Evolutionary conservation across 2,797 vertebrate genomes (phyloP).

Genomic region (Melanotaenia maccullochi): DNA sequence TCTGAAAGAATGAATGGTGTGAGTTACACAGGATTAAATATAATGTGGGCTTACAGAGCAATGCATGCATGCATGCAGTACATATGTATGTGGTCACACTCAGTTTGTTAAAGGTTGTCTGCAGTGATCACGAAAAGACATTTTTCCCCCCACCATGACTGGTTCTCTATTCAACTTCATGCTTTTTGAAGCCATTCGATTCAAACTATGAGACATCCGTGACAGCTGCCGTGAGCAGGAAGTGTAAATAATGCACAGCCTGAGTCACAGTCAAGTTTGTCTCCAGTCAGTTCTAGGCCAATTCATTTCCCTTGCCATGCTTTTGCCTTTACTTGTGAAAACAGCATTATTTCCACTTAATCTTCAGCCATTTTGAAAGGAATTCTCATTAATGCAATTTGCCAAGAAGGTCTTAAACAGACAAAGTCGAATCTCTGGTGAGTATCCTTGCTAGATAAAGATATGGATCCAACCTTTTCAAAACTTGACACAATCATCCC

Average conservation of each 20-base stretch:
- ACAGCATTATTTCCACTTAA: conserved; percentile 46
- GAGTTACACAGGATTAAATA: neutral
- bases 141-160: conserved; percentile 14
- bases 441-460: conserved; percentile 62
- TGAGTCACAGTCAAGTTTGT: conserved; percentile 60
- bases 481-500: conserved; percentile 64
- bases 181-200: conserved; percentile 67
- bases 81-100: conserved; percentile 24
- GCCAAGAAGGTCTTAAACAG: conserved; percentile 43
- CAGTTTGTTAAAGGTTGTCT: conserved; percentile 26
- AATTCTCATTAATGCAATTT: conserved; percentile 60
- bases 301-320: conserved; percentile 55
- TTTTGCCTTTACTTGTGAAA: conserved; percentile 41
- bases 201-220: conserved; percentile 61
- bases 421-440: conserved; percentile 37
- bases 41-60: neutral
- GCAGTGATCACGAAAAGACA: conserved; percentile 33
- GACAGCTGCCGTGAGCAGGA: conserved; percentile 74
- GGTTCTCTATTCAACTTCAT: conserved; percentile 46
- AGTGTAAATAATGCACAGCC: conserved; percentile 77
- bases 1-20: neutral
- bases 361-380: conserved; percentile 44
- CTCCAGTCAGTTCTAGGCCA: conserved; percentile 60
- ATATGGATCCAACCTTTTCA: conserved; percentile 76
- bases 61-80: neutral